These are phyloP conservation scores for Selene dorsalis DNA, from an alignment of 2,797 vertebrate genomes.

Conservation along the genomic window DNA sequence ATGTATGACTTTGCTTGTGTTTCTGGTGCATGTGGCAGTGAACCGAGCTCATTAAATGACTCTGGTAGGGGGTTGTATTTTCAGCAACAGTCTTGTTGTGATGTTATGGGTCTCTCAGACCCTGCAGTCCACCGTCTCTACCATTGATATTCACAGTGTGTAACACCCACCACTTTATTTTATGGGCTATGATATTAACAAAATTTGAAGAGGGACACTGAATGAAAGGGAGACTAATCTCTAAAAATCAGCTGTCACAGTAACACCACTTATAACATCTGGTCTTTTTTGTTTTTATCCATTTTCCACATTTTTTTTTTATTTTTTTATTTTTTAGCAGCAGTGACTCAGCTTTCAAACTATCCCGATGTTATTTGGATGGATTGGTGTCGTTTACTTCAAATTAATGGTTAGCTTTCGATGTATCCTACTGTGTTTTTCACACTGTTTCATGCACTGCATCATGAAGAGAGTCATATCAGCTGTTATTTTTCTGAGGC, in stretches of 20 bases:
- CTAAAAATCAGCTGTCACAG: background rate
- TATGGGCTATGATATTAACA: slow-evolving; percentile 1
- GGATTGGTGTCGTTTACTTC: background rate
- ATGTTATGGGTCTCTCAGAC: slow-evolving; percentile 47
- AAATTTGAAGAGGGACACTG: background rate
- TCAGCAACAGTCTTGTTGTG: slow-evolving; percentile 20
- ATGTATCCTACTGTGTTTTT: background rate
- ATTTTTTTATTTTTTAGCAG: no score
- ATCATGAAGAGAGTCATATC: no score
- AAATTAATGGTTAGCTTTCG: background rate
- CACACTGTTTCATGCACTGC: background rate
- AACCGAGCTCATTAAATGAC: slow-evolving; percentile 22
- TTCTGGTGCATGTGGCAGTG: slow-evolving; percentile 9
- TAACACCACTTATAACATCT: background rate
- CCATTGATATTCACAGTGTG: slow-evolving; percentile 19
- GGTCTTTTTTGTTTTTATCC: no score
- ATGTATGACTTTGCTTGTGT: background rate
- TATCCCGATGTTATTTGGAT: background rate
- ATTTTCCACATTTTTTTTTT: background rate
- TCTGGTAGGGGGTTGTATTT: slow-evolving; percentile 21
- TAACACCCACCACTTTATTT: slow-evolving; percentile 10
- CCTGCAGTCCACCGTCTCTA: slow-evolving; percentile 5
- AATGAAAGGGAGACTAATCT: slow-evolving; percentile 4
- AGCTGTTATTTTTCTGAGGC: background rate
- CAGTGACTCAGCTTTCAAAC: background rate